phyloP scores from a whole-genome alignment of 2,113 vertebrate species.

The Dasyornis broadbenti region DNA sequence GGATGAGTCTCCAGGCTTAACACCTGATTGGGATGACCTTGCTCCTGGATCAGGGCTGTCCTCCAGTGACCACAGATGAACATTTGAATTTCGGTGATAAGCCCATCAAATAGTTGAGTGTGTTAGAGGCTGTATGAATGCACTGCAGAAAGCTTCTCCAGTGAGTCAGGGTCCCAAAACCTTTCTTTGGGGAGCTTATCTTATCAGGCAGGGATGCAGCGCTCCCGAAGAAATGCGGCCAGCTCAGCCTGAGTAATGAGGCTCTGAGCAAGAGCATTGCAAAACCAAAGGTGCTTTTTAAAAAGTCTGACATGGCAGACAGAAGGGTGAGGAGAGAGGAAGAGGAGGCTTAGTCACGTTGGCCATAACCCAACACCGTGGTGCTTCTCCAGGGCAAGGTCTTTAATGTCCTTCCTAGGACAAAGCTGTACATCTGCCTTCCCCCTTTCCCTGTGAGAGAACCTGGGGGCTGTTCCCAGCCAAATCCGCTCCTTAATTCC shows the following conservation, averaged over 20 bases:
- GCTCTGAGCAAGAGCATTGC: conserved; percentile 35
- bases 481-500: conserved; percentile 34
- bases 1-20: background rate
- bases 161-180: conserved; percentile 58
- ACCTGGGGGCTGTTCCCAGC: conserved; percentile 50
- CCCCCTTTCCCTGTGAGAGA: background rate
- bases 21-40: conserved; percentile 52
- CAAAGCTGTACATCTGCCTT: background rate
- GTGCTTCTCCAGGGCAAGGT: background rate
- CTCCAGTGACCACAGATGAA: background rate
- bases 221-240: background rate
- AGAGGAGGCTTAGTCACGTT: conserved; percentile 30
- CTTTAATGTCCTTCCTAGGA: conserved; percentile 4
- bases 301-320: background rate
- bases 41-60: conserved; percentile 19
- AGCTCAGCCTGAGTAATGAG: conserved; percentile 55
- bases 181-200: conserved; percentile 62
- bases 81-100: conserved; percentile 33
- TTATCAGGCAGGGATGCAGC: conserved; percentile 53
- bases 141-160: conserved; percentile 16
- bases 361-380: background rate
- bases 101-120: conserved; percentile 52
- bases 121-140: background rate
- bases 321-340: conserved; percentile 10
- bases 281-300: conserved; percentile 46